Conservation (phyloP, 2,797 vertebrate species). For the Propithecus perrieri region DNA sequence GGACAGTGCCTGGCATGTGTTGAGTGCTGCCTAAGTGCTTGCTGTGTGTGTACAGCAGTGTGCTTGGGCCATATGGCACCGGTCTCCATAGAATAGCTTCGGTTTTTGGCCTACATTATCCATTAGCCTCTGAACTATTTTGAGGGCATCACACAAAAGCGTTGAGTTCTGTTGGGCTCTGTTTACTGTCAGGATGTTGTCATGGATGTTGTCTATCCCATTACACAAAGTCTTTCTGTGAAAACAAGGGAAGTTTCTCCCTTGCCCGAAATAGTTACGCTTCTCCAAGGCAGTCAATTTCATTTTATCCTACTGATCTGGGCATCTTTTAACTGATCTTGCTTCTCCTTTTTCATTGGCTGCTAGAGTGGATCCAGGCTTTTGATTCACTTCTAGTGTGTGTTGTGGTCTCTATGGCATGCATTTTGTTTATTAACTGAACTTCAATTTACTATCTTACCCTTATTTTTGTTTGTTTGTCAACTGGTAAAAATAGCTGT, state of each 20-base stretch:
- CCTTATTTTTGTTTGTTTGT: neutral
- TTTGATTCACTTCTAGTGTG: neutral
- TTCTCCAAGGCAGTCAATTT: neutral
- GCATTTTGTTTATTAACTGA: neutral
- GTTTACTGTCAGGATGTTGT: neutral
- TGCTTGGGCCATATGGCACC: neutral
- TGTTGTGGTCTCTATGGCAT: neutral
- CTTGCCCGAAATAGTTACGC: neutral
- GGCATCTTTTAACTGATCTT: neutral
- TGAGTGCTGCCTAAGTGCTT: neutral
- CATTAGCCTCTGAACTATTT: neutral
- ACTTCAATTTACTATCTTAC: neutral
- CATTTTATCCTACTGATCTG: neutral
- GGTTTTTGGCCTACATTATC: neutral
- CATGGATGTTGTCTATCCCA: neutral
- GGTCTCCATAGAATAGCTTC: neutral
- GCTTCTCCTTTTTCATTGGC: neutral
- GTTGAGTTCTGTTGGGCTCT: neutral
- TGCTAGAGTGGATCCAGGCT: neutral
- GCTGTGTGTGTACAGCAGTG: neutral
- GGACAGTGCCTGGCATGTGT: fast-evolving
- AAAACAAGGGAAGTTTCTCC: slow-evolving; percentile 2
- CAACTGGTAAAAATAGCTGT: neutral
- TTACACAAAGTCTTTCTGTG: neutral
- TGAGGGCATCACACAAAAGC: neutral